A percentile compares a stretch with the other conserved stretches of the same genome.
Conservation (phyloP, 2,797 vertebrate genomes). For the Yasuhikotakia modesta region DNA sequence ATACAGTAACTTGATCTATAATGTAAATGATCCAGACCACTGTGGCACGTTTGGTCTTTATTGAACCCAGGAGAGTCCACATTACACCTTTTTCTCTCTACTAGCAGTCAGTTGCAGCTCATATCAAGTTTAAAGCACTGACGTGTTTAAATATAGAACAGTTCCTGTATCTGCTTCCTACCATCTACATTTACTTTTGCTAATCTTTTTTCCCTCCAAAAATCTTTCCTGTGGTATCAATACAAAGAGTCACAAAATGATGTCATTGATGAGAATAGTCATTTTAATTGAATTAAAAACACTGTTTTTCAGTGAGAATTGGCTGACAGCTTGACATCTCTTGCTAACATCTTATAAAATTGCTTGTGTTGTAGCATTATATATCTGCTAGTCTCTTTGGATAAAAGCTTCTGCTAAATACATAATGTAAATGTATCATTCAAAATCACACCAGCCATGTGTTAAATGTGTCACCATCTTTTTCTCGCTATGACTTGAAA, state of each 20-base stretch:
- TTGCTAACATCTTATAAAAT: no score
- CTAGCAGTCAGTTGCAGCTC: background rate
- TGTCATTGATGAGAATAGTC: background rate
- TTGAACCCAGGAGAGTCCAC: conserved; percentile 4
- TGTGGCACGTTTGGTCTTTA: conserved; percentile 22
- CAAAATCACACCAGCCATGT: no score
- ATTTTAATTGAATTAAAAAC: background rate
- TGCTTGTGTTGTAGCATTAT: no score
- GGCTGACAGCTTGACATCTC: background rate
- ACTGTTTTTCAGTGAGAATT: background rate
- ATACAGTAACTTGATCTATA: background rate
- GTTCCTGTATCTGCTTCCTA: background rate
- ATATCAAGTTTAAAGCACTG: background rate
- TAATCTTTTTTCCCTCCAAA: background rate
- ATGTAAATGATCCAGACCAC: conserved; percentile 1
- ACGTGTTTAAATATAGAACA: background rate
- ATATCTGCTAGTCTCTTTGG: background rate
- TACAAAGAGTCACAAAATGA: background rate
- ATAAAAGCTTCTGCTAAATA: background rate
- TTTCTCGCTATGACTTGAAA: no score
- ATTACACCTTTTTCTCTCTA: conserved; percentile 3
- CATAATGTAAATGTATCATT: background rate
- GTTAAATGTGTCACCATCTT: no score
- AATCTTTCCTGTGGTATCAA: background rate
- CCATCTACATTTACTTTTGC: background rate